Percentiles rank a stretch among this genome's conserved stretches.
Evolutionary conservation across 2,888 invertebrate species (phyloP).

Genomic region (Caenorhabditis uteleia): DNA sequence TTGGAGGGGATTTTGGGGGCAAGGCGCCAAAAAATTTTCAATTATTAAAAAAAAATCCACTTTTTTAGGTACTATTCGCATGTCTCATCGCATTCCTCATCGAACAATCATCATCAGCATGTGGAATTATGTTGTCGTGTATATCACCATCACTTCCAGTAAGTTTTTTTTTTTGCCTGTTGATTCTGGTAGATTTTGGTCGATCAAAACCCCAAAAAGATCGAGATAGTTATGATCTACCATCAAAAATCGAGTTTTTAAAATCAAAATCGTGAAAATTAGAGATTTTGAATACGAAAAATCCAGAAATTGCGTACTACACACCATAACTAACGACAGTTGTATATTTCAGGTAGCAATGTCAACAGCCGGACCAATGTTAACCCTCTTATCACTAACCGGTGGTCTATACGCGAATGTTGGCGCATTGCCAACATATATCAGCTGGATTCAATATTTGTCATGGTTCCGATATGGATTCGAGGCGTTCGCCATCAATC

Average conservation of each 20-base stretch:
- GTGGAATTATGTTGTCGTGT: constrained; percentile 64
- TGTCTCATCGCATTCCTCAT: constrained; percentile 51
- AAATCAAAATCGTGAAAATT: neutral
- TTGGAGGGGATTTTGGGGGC: neutral
- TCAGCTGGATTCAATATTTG: constrained; percentile 64
- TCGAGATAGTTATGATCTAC: too few species aligned
- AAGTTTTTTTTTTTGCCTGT: constrained; percentile 34
- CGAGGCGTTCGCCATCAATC: constrained; percentile 72
- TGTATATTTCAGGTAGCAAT: constrained; percentile 44
- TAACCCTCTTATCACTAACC: constrained; percentile 65
- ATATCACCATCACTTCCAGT: constrained; percentile 63
- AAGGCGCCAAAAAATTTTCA: neutral
- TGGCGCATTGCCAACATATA: constrained; percentile 63
- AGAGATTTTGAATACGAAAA: neutral
- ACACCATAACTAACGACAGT: too few species aligned
- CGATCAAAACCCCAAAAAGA: too few species aligned
- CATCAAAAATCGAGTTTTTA: neutral
- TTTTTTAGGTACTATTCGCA: constrained; percentile 37
- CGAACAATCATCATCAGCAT: constrained; percentile 59
- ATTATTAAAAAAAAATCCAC: neutral
- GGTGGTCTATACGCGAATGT: constrained; percentile 69
- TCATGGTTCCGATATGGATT: constrained; percentile 63
- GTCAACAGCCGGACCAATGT: constrained; percentile 63
- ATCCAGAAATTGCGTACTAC: too few species aligned
- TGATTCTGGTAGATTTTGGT: neutral